Base-by-base conservation (phyloP, 2,797 vertebrate species). In the Hybognathus amarus region DNA sequence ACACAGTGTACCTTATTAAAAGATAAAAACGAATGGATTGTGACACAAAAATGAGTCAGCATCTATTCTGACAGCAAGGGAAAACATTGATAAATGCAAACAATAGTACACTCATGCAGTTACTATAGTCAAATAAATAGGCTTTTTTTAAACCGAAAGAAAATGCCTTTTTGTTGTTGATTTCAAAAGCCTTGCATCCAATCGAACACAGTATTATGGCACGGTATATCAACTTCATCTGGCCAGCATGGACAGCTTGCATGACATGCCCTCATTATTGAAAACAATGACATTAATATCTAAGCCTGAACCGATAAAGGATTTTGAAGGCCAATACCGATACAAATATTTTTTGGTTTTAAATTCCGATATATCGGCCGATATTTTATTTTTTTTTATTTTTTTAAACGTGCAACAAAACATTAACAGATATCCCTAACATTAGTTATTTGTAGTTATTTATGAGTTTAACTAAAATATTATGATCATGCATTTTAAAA, bases 241-340 rank as follows among this genome's bases (percentile, higher is more conserved):
- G 73, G 52, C 36, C 33, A 24, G 33, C 73, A 76, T 76, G 73
- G 1, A 75, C 52, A 75, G 22, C 33, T 59, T 75, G 73, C 73
- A 75, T 75, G 73, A 59, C 73, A 75, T 75, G 73, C 33, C 52
- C 52, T 75, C 73, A 75, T 75, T 59, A 56, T 75, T 40, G 73
- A 75, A 40, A 40, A 59, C 36, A 54, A 76, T 27, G 59, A 76
- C 59, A 52, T 27, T 67, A n/a, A n/a, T n/a, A n/a, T n/a, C n/a
- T n/a, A n/a, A n/a, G n/a, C n/a, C n/a, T n/a, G n/a, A n/a, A n/a
- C n/a, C n/a, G n/a, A n/a, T n/a, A n/a, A n/a, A n/a, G n/a, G n/a
- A n/a, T n/a, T n/a, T n/a, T n/a, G n/a, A n/a, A n/a, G n/a, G n/a
- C n/a, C n/a, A n/a, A n/a, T n/a, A n/a, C n/a, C n/a, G n/a, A n/a